Evolutionary conservation across 2,888 invertebrate species (phyloP), one percentile per base, ranked within the genome.

Genomic region (Amphipoea lucens): DNA sequence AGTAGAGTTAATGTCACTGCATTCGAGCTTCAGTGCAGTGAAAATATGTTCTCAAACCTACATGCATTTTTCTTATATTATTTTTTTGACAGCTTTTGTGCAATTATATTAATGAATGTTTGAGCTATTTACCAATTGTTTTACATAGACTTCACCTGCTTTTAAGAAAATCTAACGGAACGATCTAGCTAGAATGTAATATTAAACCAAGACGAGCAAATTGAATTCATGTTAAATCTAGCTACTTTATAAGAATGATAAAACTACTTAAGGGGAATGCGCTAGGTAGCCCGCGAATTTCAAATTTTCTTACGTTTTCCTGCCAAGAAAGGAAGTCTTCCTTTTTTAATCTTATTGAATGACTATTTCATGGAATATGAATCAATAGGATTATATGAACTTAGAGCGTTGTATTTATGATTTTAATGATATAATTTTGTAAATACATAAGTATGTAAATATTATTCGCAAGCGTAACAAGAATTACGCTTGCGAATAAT

Each of bases 1-100:
- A 67, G n/a, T n/a, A n/a, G 23, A 65, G 51, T 73, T 78, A 68
- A 68, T 72, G 62, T 48, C 71, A 69, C 62, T 67, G 81, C 42
- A 60, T 42, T 71, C n/a, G 12, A 71, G 29, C 67, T 67, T 62
- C 66, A 71, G 14, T 40, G 40, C 54, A 57, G 14, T 11, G 60
- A 20, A 40, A 54, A 62, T 40, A 54, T 36, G 14, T 45, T 60
- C 17, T 17, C 12, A 12, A 57, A 29, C 29, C 14, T 45, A 23
- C 1, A 29, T 42, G n/a, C n/a, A 36, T 45, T 40, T 36, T 36
- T 23, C 23, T 14, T 11, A 17, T 20, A 65, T 29, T 40, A 42
- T 81, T 48, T 14, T 42, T 3, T 29, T 1, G 11, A 45, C 6
- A 9, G 20, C 0, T 36, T 70, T 29, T 45, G 36, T 40, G 20